phyloP scores from a whole-genome alignment of 2,113 vertebrate genomes.

The Collichthys lucidus region DNA sequence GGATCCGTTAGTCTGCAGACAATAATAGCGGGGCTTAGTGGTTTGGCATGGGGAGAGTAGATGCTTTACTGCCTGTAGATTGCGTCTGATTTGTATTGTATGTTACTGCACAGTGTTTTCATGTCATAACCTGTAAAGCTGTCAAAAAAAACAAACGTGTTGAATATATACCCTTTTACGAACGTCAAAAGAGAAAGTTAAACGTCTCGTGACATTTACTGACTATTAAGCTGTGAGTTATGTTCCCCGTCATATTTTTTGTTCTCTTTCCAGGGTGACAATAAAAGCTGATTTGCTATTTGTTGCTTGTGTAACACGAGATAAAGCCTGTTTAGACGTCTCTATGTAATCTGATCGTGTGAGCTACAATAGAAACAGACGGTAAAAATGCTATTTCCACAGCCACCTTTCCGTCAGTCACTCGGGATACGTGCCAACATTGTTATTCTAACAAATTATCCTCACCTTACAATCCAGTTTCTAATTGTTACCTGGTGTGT shows the following conservation, averaged over 20 bases:
- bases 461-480: slow-evolving; percentile 25
- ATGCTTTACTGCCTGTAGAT: too few relatives aligned
- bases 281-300: neutral
- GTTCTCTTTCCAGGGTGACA: neutral
- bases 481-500: slow-evolving; percentile 59
- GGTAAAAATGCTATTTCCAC: slow-evolving; percentile 7
- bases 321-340: neutral
- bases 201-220: neutral
- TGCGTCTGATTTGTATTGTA: too few relatives aligned
- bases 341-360: neutral
- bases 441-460: slow-evolving; percentile 51
- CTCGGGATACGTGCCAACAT: neutral
- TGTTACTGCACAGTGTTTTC: too few relatives aligned
- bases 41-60: too few relatives aligned
- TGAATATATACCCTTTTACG: neutral
- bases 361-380: neutral
- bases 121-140: too few relatives aligned
- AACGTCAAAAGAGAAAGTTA: neutral
- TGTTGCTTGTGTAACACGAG: neutral
- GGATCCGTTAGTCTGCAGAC: too few relatives aligned
- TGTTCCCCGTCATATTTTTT: neutral
- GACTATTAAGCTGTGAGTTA: neutral
- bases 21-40: too few relatives aligned
- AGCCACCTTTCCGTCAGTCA: neutral
- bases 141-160: too few relatives aligned